These are phyloP conservation scores for Lepidocyrtinus sp. DNA, from an alignment of 2,888 invertebrate species.

Conservation along the genomic window DNA sequence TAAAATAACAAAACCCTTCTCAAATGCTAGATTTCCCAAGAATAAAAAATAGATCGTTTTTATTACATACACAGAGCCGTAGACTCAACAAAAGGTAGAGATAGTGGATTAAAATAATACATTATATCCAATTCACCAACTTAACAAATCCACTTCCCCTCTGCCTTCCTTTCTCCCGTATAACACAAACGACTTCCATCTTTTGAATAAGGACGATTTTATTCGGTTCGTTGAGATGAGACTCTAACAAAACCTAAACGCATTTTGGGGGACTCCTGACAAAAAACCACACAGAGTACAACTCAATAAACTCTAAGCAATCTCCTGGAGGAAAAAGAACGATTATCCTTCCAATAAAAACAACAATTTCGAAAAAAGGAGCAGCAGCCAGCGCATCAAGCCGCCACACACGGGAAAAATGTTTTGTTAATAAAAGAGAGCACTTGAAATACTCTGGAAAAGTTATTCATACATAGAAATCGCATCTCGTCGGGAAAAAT, in stretches of 20 bases:
- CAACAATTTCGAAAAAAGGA: slow-evolving; percentile 45
- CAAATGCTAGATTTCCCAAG: slow-evolving; percentile 64
- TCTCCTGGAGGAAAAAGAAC: slow-evolving; percentile 56
- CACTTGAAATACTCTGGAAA: slow-evolving; percentile 38
- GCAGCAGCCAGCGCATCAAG: slow-evolving; percentile 14
- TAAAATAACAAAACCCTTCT: slow-evolving; percentile 66
- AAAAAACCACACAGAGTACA: slow-evolving; percentile 20
- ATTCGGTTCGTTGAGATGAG: too few relatives aligned
- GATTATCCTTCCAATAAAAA: slow-evolving; percentile 61
- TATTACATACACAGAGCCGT: too few relatives aligned
- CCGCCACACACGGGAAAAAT: background rate
- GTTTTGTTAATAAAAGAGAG: slow-evolving; percentile 37
- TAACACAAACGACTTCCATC: too few relatives aligned
- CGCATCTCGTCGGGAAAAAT: background rate
- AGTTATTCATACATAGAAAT: slow-evolving; percentile 31
- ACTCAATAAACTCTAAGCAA: slow-evolving; percentile 36
- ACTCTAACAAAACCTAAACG: too few relatives aligned
- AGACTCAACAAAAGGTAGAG: too few relatives aligned
- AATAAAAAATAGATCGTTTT: slow-evolving; percentile 33
- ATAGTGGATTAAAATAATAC: slow-evolving; percentile 51
- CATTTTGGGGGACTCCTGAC: background rate
- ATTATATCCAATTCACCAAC: slow-evolving; percentile 36
- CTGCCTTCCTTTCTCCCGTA: too few relatives aligned
- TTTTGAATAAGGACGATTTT: too few relatives aligned
- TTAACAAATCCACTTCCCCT: slow-evolving; percentile 4